phyloP scores from a whole-genome alignment of 1,140 invertebrate species.

The Brachionus plicatilis region DNA sequence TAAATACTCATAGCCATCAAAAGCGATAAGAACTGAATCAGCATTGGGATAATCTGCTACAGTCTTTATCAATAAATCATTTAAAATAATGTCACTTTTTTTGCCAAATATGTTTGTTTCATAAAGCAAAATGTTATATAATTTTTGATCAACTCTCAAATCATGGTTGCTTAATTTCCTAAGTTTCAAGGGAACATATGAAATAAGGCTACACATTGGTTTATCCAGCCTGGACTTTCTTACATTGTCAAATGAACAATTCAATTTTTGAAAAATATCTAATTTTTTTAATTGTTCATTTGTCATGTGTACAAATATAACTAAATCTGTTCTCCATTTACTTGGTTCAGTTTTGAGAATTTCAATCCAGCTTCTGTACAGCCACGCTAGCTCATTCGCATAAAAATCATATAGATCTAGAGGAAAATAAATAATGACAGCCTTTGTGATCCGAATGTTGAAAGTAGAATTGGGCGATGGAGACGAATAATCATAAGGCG shows the following conservation, averaged over 20 bases:
- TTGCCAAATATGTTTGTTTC: neutral
- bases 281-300: neutral
- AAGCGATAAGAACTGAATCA: conserved; percentile 21
- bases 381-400: neutral
- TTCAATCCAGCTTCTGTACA: conserved; percentile 36
- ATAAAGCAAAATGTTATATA: neutral
- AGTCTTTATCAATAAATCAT: neutral
- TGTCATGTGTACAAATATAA: neutral
- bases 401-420: neutral
- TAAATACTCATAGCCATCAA: conserved; percentile 24
- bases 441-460: neutral
- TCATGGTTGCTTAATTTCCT: neutral
- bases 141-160: neutral
- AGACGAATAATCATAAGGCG: neutral
- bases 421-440: neutral
- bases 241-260: conserved; percentile 12
- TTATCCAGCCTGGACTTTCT: neutral
- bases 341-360: neutral
- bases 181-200: neutral
- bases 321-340: conserved; percentile 35
- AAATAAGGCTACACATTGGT: conserved; percentile 21
- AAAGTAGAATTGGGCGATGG: neutral
- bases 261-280: neutral
- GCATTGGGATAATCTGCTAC: neutral
- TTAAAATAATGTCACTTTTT: neutral